Evolutionary conservation across 2,113 vertebrate species (phyloP).

Genomic region (Passer montanus): DNA sequence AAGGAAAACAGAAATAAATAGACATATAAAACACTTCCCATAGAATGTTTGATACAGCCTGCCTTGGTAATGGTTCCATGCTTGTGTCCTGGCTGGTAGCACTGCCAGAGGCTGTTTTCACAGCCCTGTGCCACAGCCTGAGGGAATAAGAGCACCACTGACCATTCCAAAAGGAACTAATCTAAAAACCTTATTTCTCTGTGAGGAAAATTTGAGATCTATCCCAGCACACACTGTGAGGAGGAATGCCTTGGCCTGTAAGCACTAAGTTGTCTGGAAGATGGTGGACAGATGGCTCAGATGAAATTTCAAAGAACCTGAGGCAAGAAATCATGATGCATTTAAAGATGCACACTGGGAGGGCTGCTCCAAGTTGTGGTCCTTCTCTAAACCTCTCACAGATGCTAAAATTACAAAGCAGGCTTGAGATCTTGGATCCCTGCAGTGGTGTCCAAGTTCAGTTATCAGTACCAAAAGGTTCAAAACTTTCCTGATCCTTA

Average conservation of each 20-base stretch:
- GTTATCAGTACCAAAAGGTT: not conserved
- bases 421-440: not conserved
- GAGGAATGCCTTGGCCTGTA: not conserved
- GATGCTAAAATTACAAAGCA: not conserved
- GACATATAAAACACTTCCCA: not conserved
- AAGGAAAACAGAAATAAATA: not conserved
- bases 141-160: not conserved
- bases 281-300: not conserved
- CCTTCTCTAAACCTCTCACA: not conserved
- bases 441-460: not conserved
- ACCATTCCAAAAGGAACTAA: not conserved
- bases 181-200: not conserved
- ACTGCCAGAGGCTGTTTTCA: not conserved
- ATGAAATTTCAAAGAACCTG: not conserved
- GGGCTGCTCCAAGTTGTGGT: not conserved
- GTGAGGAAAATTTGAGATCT: not conserved
- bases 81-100: not conserved
- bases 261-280: not conserved
- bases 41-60: not conserved
- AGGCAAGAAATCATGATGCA: not conserved
- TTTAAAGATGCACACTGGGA: not conserved
- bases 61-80: not conserved
- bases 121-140: no score
- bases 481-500: not conserved
- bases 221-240: not conserved